Evolutionary conservation across 2,797 vertebrate genomes (phyloP).

Genomic region (Coccyzus lansbergi): DNA sequence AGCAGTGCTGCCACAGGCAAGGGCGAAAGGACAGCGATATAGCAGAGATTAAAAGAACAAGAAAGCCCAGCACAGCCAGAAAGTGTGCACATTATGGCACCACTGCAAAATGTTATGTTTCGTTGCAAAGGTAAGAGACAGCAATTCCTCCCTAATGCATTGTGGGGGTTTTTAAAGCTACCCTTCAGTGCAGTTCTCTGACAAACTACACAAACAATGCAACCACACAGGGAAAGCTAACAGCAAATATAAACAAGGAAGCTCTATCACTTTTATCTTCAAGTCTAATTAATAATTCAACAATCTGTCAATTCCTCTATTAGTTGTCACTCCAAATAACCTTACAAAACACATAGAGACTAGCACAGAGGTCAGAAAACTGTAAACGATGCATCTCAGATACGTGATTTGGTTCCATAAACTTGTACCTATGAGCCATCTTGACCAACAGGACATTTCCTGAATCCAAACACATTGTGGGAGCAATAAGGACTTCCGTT

Average conservation of each 20-base stretch:
- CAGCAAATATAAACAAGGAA: background rate
- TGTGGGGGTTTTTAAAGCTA: background rate
- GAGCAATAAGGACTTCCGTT: conserved; percentile 20
- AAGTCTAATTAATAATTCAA: background rate
- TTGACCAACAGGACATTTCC: background rate
- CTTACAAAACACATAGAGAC: background rate
- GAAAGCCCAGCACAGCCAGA: background rate
- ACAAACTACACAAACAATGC: background rate
- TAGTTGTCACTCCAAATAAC: background rate
- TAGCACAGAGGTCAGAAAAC: background rate
- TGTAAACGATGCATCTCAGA: background rate
- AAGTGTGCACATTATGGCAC: accelerated
- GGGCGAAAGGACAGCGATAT: background rate
- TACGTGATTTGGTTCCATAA: background rate
- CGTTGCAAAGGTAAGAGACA: background rate
- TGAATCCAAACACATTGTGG: background rate
- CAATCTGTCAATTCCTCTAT: background rate
- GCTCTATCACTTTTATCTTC: background rate
- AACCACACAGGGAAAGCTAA: background rate
- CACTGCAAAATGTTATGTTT: background rate
- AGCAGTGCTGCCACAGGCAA: conserved; percentile 29
- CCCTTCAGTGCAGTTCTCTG: background rate
- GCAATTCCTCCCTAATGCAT: background rate
- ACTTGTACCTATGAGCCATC: background rate
- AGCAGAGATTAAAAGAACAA: background rate